Conservation (phyloP, 1,140 invertebrate species). For the Phymastichus coffea region DNA sequence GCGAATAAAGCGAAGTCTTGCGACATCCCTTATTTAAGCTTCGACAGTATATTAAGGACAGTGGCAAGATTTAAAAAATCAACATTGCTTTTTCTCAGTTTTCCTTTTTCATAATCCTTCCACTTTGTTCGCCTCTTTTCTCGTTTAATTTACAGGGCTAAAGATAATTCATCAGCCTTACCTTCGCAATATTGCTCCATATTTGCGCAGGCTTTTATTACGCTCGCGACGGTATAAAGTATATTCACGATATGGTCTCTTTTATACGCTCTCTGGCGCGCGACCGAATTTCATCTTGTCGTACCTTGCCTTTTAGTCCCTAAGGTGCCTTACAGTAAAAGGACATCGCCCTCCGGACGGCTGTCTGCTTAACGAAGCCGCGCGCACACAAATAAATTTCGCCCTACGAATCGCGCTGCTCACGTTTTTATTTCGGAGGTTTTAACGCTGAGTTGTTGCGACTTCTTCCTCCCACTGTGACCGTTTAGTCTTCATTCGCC, state of each 20-base stretch:
- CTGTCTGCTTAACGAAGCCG: slow-evolving; percentile 14
- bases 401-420: too few relatives aligned
- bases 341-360: background rate
- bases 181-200: background rate
- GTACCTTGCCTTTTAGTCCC: slow-evolving; percentile 1
- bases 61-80: background rate
- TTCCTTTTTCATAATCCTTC: background rate
- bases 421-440: too few relatives aligned
- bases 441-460: too few relatives aligned
- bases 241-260: slow-evolving; percentile 32
- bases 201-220: background rate
- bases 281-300: slow-evolving; percentile 40
- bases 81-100: background rate
- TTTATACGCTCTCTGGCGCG: slow-evolving; percentile 37
- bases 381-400: slow-evolving; percentile 11
- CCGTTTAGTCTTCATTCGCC: too few relatives aligned
- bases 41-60: background rate
- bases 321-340: background rate
- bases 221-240: background rate
- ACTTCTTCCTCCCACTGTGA: too few relatives aligned
- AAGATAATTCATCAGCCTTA: slow-evolving; percentile 7
- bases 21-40: slow-evolving; percentile 8
- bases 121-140: background rate
- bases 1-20: background rate
- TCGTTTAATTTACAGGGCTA: too few relatives aligned